Evolutionary conservation across 2,797 vertebrate genomes (phyloP).

Genomic region (Onychomys torridus): DNA sequence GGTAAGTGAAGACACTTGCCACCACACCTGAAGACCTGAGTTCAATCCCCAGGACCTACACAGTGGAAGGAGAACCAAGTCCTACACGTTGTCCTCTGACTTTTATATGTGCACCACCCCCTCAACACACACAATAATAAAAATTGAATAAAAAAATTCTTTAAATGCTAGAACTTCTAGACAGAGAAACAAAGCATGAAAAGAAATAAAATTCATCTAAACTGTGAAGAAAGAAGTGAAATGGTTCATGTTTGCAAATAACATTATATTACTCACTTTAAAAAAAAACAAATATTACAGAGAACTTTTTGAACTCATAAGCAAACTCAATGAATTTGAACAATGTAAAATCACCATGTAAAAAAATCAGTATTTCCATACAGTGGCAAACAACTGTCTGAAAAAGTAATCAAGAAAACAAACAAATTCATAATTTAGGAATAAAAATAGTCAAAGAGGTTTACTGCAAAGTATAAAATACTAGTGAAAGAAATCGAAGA

Average conservation of each 20-base stretch:
- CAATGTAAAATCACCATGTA: not conserved
- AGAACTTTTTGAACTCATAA: not conserved
- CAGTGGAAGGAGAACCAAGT: not conserved
- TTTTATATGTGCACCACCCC: not conserved
- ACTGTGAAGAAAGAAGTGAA: not conserved
- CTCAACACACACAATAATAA: not conserved
- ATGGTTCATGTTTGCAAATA: not conserved
- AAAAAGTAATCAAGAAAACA: constrained; percentile 3
- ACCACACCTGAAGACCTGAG: not conserved
- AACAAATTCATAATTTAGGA: not conserved
- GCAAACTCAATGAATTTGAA: not conserved
- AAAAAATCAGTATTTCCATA: not conserved
- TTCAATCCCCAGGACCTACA: not conserved
- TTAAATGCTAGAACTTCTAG: not conserved
- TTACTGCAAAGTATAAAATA: not conserved
- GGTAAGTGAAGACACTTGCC: not conserved
- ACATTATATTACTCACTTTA: not conserved
- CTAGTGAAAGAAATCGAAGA: not conserved
- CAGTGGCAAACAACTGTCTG: not conserved
- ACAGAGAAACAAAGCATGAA: not conserved
- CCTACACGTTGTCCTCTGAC: not conserved
- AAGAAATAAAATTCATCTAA: not conserved
- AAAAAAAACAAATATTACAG: not conserved
- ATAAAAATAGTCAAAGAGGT: not conserved
- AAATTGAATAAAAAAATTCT: not conserved